Conservation (phyloP, 1,140 invertebrate species). For the Caerostris extrusa region DNA sequence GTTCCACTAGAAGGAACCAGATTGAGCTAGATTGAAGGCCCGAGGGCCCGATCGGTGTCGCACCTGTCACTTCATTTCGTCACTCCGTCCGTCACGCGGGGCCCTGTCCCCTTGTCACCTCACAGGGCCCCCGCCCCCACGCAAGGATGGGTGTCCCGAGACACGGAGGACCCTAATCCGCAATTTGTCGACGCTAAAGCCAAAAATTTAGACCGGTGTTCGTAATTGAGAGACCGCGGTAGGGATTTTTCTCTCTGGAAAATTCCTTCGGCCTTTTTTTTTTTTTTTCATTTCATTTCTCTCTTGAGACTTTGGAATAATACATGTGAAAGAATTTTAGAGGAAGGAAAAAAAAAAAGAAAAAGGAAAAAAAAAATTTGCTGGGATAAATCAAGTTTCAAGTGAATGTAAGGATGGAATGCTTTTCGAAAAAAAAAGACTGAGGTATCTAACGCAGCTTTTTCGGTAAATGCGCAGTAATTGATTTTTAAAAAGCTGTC, state of each 20-base stretch:
- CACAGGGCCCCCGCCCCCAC: conserved; percentile 45
- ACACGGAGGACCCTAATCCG: background rate
- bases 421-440: background rate
- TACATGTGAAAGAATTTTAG: background rate
- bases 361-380: background rate
- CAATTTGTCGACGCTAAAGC: conserved; percentile 53
- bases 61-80: conserved; percentile 63
- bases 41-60: conserved; percentile 4
- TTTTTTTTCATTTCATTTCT: too few relatives aligned
- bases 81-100: conserved; percentile 25
- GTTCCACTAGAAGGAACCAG: conserved; percentile 17
- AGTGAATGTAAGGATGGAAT: background rate
- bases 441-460: background rate
- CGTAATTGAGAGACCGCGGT: background rate
- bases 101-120: background rate
- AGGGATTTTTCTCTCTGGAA: background rate
- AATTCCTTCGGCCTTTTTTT: background rate
- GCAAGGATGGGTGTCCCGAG: background rate
- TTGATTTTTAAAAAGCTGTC: background rate
- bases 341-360: background rate
- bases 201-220: conserved; percentile 58
- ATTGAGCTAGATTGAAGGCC: conserved; percentile 15
- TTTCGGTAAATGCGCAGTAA: background rate
- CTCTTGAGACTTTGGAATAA: background rate
- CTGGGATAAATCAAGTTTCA: background rate